Base-by-base conservation (phyloP, 2,797 vertebrate species). In the Salmo trutta region DNA sequence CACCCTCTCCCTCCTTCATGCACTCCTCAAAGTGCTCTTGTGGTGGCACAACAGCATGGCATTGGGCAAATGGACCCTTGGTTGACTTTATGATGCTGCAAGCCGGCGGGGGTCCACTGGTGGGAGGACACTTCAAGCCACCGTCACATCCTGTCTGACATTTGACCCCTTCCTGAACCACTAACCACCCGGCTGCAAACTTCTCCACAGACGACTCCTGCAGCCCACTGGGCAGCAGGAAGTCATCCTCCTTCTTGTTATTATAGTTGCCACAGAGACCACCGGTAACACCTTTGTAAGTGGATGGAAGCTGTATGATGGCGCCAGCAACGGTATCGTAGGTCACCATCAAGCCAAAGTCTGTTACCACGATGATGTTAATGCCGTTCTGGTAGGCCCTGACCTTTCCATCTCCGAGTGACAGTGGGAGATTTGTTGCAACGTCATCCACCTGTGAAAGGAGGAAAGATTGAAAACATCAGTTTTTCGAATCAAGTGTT, bases 221-320 rank as follows among this genome's bases (percentile, higher is more conserved):
- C 1, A 67, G 75, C 0, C 90, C 87, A 0, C 14, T 21, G 0
- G 93, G 87, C 76, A 93, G 17, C 4, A n/a, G 78, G 74, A 94
- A 90, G 59, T 95, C 94, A 0, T 95, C 87, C 0, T 2, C 53
- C 0, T 76, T 82, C 17, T 94, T 80, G 0, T 85, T 89, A 0
- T 95, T 92, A 71, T 89, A 95, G 83, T 95, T 89, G 51, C 94
- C 93, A 0, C 93, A 94, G 17, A 95, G 75, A 0, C 94, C 94
- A 0, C 82, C 88, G 5, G 91, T 21, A 0, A 24, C 79, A 1
- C 86, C 88, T 0, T 70, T 82, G 77, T 93, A 95, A 59, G 75
- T 17, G 0, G 79, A 68, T 0, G 94, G 93, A 19, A 95, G 56
- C 29, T 88, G 88, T 36, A 95, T 10, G 15, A 83, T 84, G 3